These are phyloP conservation scores for Oceanites oceanicus DNA, from an alignment of 2,113 vertebrate species.

Conservation along the genomic window DNA sequence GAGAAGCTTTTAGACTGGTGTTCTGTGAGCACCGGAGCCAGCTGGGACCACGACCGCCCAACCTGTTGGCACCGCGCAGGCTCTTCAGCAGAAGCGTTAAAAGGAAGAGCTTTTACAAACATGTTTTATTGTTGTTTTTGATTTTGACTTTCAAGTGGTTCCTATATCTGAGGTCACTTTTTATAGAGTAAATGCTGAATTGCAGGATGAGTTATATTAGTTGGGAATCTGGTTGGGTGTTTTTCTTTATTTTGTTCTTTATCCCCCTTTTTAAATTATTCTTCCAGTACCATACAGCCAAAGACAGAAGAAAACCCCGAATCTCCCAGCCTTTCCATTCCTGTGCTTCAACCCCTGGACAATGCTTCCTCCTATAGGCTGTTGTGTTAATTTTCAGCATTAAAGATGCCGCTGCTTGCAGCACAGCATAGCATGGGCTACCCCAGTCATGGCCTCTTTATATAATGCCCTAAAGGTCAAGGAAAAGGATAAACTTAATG, in stretches of 20 bases:
- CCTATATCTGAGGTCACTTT: background rate
- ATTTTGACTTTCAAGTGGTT: background rate
- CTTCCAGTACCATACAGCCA: background rate
- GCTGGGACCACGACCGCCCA: background rate
- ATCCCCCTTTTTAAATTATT: background rate
- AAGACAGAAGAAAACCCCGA: background rate
- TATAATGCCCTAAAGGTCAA: background rate
- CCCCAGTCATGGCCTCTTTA: fast-evolving
- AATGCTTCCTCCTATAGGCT: background rate
- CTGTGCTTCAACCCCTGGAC: background rate
- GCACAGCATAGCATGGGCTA: background rate
- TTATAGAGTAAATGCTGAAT: fast-evolving
- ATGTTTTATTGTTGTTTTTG: background rate
- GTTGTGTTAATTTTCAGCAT: background rate
- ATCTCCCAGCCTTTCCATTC: background rate
- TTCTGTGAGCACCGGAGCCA: background rate
- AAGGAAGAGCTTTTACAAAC: background rate
- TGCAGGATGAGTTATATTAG: background rate
- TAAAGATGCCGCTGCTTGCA: background rate
- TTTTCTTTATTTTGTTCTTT: background rate
- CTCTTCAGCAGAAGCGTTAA: background rate
- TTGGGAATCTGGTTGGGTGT: background rate
- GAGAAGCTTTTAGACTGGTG: background rate
- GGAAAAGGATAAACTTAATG: background rate
- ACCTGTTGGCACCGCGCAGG: no score